These are phyloP conservation scores for Parnassius smintheus DNA, from an alignment of 2,888 invertebrate genomes.

Conservation along the genomic window DNA sequence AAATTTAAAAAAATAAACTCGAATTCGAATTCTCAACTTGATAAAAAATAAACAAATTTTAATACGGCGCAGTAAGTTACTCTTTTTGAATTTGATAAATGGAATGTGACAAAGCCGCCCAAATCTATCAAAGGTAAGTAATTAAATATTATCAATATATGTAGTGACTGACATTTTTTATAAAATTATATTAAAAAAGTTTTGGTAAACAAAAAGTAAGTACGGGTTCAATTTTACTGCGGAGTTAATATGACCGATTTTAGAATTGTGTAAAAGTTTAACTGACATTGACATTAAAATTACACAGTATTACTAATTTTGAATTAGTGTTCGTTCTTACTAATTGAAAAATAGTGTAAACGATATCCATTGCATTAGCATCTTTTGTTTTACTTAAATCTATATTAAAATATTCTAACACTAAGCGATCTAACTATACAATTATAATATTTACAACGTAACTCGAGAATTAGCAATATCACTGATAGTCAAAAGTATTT, in stretches of 20 bases:
- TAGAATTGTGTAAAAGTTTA: conserved; percentile 1
- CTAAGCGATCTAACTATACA: conserved; percentile 49
- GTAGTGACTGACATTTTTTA: too few species aligned
- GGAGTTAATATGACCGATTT: neutral
- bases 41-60: too few species aligned
- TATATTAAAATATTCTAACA: conserved; percentile 40
- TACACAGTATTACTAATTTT: conserved; percentile 42
- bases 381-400: conserved; percentile 11
- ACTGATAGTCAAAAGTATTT: conserved; percentile 41
- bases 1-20: too few species aligned
- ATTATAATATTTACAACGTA: conserved; percentile 52
- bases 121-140: too few species aligned
- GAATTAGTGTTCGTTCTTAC: conserved; percentile 48
- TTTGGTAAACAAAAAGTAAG: too few species aligned
- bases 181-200: too few species aligned
- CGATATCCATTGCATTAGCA: conserved; percentile 1
- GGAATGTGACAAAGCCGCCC: too few species aligned
- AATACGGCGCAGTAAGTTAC: too few species aligned
- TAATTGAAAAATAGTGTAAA: conserved; percentile 45
- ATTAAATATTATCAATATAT: too few species aligned
- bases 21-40: too few species aligned
- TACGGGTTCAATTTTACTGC: too few species aligned
- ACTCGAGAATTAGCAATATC: conserved; percentile 37
- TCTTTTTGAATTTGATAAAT: too few species aligned
- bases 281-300: conserved; percentile 22